Evolutionary conservation across 1,140 invertebrate species (phyloP).

Genomic region (Listronotus bonariensis): DNA sequence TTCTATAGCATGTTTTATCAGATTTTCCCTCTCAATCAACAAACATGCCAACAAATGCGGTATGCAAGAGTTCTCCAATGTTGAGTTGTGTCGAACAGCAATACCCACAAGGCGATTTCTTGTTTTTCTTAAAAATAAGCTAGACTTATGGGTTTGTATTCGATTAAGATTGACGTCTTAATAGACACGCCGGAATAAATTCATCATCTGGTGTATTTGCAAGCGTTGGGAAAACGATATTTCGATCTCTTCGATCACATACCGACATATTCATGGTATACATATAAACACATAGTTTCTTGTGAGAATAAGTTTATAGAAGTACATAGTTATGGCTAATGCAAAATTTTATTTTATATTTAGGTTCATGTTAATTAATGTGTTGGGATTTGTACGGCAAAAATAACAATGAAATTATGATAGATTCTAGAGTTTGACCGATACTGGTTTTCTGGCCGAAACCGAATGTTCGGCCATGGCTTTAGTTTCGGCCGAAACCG

Average conservation of each 20-base stretch:
- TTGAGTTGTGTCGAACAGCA: slow-evolving; percentile 28
- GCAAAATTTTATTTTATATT: no score
- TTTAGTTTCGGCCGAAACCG: no score
- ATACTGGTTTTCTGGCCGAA: no score
- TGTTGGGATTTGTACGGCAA: no score
- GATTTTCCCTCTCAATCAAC: slow-evolving; percentile 3
- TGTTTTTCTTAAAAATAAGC: slow-evolving; percentile 27
- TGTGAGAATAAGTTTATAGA: not conserved
- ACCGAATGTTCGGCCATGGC: no score
- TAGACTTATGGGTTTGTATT: slow-evolving; percentile 26
- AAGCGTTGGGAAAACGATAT: slow-evolving; percentile 33
- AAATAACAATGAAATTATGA: no score
- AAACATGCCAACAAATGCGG: slow-evolving; percentile 14
- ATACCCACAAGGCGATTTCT: slow-evolving; percentile 18
- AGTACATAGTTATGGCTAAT: no score
- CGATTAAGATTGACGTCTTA: slow-evolving; percentile 33
- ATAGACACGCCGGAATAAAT: slow-evolving; percentile 35
- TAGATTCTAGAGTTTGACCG: no score
- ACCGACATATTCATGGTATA: not conserved
- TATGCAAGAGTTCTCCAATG: slow-evolving; percentile 8
- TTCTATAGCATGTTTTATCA: not conserved
- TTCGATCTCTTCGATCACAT: slow-evolving; percentile 10
- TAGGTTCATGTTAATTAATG: no score
- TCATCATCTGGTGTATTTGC: slow-evolving; percentile 22
- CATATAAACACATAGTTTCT: not conserved